phyloP scores from a whole-genome alignment of 2,797 vertebrate genomes.

The Cryptoblepharus egeriae region DNA sequence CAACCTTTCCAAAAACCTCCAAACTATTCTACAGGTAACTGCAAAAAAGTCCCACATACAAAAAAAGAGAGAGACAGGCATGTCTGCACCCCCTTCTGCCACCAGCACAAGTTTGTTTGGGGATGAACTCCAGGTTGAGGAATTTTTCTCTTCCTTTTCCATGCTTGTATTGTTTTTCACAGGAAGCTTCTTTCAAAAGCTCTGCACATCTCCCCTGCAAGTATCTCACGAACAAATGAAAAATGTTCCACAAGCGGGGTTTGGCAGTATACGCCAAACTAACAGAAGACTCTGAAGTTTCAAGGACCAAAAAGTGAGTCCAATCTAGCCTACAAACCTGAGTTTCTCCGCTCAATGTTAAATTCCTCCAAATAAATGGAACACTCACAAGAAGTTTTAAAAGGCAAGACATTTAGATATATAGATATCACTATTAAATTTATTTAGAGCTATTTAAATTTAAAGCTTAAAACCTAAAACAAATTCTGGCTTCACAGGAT shows the following conservation, averaged over 20 bases:
- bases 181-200: neutral
- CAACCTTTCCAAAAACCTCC: accelerated
- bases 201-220: neutral
- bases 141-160: neutral
- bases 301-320: neutral
- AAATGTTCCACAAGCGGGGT: neutral
- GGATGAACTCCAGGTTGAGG: neutral
- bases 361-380: neutral
- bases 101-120: neutral
- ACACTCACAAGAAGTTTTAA: neutral
- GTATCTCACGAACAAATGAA: neutral
- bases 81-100: too few relatives aligned
- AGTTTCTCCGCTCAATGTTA: neutral
- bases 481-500: neutral
- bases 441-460: neutral
- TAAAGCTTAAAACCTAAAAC: neutral
- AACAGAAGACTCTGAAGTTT: neutral
- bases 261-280: neutral
- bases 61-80: too few relatives aligned
- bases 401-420: neutral
- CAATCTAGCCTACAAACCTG: neutral
- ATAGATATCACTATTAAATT: neutral
- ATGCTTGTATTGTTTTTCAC: neutral
- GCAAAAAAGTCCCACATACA: too few relatives aligned
- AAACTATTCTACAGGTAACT: neutral